A percentile compares a stretch with the other conserved stretches of the same genome.
phyloP scores from a whole-genome alignment of 2,888 invertebrate genomes.

The Siphonodentalium dalli region DNA sequence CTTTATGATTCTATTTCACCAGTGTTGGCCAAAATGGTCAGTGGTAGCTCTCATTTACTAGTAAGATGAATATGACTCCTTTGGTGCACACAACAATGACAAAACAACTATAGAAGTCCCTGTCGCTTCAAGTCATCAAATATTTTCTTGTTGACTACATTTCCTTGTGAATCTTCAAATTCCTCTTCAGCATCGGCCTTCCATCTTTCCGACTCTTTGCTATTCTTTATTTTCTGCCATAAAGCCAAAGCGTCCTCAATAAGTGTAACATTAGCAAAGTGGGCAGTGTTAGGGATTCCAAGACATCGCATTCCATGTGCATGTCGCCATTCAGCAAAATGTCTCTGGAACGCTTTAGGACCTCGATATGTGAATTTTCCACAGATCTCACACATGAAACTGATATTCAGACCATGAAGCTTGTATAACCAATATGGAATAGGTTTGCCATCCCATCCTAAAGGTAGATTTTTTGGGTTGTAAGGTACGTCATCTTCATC shows the following conservation, averaged over 20 bases:
- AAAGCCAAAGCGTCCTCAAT: conserved; percentile 96
- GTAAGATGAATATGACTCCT: too few species aligned
- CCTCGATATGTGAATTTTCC: conserved; percentile 99
- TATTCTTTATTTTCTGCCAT: conserved; percentile 96
- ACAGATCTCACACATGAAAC: conserved; percentile 99
- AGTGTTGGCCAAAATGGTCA: too few species aligned
- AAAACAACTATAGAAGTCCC: conserved; percentile 78
- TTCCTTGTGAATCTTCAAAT: conserved; percentile 97
- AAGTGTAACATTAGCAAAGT: conserved; percentile 99
- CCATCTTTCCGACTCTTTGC: conserved; percentile 95
- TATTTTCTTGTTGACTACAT: conserved; percentile 98
- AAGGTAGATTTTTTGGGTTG: conserved; percentile 98
- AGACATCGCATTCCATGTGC: conserved; percentile 95
- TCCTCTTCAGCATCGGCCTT: conserved; percentile 91
- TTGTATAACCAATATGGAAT: conserved; percentile 98
- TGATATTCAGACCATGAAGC: conserved; percentile 96
- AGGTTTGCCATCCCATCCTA: conserved; percentile 97
- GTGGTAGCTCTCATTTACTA: too few species aligned
- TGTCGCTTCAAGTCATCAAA: conserved; percentile 98
- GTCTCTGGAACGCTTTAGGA: conserved; percentile 98
- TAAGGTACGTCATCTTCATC: conserved; percentile 94
- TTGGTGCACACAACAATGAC: too few species aligned
- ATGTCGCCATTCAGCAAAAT: conserved; percentile 87
- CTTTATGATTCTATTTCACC: too few species aligned
- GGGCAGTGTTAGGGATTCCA: conserved; percentile 99